Evolutionary conservation across 2,888 invertebrate species (phyloP), one percentile per base, ranked within the genome.

Genomic region (Campaea margaritaria): DNA sequence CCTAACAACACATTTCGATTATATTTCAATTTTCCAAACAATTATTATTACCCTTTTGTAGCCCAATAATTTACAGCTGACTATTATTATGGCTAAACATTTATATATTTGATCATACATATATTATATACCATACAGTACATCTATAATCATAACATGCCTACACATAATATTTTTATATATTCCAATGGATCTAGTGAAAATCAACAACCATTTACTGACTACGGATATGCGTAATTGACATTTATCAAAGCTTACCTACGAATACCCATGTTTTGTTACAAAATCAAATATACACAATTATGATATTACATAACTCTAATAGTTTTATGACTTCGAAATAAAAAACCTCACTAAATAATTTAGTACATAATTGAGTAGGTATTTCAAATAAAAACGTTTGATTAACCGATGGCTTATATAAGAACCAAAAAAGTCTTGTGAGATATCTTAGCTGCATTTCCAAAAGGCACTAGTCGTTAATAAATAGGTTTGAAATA

Each of bases 391-490:
- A n/a, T n/a, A n/a, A n/a, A n/a, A n/a, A 21, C 21, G 21, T 21
- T 3, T 5, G 21, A 3, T 21, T 3, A 21, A 21, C 5, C 21
- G 21, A 21, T 21, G 21, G 21, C 21, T 3, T 21, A 21, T 2
- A 21, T 3, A 21, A 21, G 2, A 21, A 21, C 21, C 5, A 21
- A 21, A 5, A 2, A 3, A 3, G 21, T 21, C 21, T n/a, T n/a
- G n/a, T 21, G 21, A 5, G 21, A 5, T 21, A 42, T 73, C 70
- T 77, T 81, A 79, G 80, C 77, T 76, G 80, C 78, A 76, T 79
- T 74, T 84, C 74, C 78, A 77, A 87, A 88, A 87, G 88, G 88
- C 87, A 88, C 88, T 87, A 85, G 79, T 79, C 67, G 72, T 79
- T 78, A 34, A 80, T 34, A 75, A 76, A 81, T 76, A 75, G 70